Base-by-base conservation (phyloP, 2,113 vertebrate species). In the Eupsittula cactorum region DNA sequence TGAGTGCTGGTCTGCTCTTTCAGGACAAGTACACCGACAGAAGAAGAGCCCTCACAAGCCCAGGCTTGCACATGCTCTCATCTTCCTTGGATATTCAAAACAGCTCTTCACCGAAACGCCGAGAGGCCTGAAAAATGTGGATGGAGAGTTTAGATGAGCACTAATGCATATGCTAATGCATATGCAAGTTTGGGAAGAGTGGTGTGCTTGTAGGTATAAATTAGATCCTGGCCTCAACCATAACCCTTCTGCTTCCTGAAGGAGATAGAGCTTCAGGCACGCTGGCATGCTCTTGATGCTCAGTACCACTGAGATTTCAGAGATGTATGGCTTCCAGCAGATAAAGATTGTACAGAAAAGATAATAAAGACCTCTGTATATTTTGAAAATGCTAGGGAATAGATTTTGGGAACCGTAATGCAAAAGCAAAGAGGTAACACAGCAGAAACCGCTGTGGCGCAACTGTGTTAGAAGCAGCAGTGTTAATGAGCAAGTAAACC, bases 201-300 rank as follows among this genome's bases (percentile, higher is more conserved):
- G 5, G 8, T 57, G 19, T 12, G 15, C 19, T 9, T 10, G 46
- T 44, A 52, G 37, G 17, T 29, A 7, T 0, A 28, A 69, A 9
- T 11, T 67, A 31, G 28, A 39, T 65, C 50, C 19, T 74, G 44
- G 20, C 35, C 39, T 65, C 33, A 41, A 15, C n/a, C 14, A 3
- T 29, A 33, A 21, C 31, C 7, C 16, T 52, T 33, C n/a, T 37
- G 18, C 27, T 63, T 53, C 41, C 18, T 35, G 86, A 69, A 50
- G 6, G 31, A 16, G 6, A 52, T 4, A 47, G 59, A 62, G 10
- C 44, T 82, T n/a, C 52, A 50, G 68, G 35, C 63, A 41, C 27
- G 10, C 39, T 33, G 50, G 41, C 7, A 2, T 0, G 0, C 39
- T 65, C 11, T 69, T 0, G 0, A 7, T 65, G 27, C 39, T 90